phyloP scores from a whole-genome alignment of 2,113 vertebrate species.

The Python bivittatus region DNA sequence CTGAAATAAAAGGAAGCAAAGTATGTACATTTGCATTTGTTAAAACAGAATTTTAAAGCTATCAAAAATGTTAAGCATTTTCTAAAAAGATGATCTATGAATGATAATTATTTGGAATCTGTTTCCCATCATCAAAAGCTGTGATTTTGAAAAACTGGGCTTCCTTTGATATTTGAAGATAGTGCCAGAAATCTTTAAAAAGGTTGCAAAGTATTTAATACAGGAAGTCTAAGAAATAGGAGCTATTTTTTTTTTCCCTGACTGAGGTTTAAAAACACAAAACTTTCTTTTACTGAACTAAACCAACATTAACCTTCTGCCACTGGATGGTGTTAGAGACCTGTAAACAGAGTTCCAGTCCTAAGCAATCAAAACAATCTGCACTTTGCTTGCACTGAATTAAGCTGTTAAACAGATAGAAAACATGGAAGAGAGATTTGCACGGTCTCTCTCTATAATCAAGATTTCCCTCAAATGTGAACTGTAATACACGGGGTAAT shows the following conservation, averaged over 20 bases:
- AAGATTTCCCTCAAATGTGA: not conserved
- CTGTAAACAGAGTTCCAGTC: conserved; percentile 71
- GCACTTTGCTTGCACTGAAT: conserved; percentile 16
- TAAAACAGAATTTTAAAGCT: not conserved
- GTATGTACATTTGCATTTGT: not conserved
- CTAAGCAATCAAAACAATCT: conserved; percentile 30
- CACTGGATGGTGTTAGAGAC: conserved; percentile 98
- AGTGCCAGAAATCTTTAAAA: not conserved
- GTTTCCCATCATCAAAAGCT: not conserved
- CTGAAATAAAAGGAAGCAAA: conserved; percentile 5
- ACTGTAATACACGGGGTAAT: not conserved
- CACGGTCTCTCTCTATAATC: not conserved
- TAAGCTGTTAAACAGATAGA: not conserved
- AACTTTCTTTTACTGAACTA: not conserved
- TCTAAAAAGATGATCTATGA: not conserved
- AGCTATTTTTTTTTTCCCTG: not conserved
- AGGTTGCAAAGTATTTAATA: not conserved
- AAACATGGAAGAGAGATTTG: conserved; percentile 4
- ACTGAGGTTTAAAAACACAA: not conserved
- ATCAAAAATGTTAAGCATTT: not conserved
- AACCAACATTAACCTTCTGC: conserved; percentile 75
- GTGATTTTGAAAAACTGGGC: not conserved
- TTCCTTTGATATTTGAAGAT: not conserved
- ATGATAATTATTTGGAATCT: not conserved
- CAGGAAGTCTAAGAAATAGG: conserved; percentile 2